Conservation (phyloP, 2,888 invertebrate genomes). For the Andrena flavipes region DNA sequence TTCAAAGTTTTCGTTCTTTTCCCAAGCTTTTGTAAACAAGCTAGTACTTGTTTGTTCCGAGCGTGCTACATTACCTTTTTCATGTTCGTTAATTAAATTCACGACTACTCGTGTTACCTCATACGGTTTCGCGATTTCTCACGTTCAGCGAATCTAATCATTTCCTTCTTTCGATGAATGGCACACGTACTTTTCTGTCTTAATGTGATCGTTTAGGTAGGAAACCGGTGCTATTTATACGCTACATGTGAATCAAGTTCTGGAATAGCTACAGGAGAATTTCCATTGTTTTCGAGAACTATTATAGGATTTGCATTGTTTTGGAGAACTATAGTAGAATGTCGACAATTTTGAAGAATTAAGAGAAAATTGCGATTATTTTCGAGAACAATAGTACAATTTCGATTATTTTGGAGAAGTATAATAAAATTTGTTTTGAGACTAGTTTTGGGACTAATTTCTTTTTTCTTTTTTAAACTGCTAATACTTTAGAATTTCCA, state of each 20-base stretch:
- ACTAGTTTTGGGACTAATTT: too few species aligned
- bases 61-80: neutral
- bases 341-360: too few species aligned
- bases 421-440: too few species aligned
- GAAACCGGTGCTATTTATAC: neutral
- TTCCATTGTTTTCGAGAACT: too few species aligned
- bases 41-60: neutral
- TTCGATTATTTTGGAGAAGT: too few species aligned
- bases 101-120: neutral
- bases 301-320: too few species aligned
- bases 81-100: neutral
- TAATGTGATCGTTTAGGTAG: neutral
- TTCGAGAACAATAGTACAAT: too few species aligned
- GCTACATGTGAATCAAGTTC: neutral
- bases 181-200: neutral
- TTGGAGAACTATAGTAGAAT: too few species aligned
- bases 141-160: conserved; percentile 17
- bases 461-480: too few species aligned
- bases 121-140: neutral
- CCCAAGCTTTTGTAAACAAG: neutral
- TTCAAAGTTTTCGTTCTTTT: conserved; percentile 2
- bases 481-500: too few species aligned
- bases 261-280: too few species aligned
- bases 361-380: too few species aligned
- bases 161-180: neutral